Percentiles rank a stretch among this genome's conserved stretches.
Evolutionary conservation across 2,113 vertebrate genomes (phyloP).

Genomic region (Platichthys stellatus): DNA sequence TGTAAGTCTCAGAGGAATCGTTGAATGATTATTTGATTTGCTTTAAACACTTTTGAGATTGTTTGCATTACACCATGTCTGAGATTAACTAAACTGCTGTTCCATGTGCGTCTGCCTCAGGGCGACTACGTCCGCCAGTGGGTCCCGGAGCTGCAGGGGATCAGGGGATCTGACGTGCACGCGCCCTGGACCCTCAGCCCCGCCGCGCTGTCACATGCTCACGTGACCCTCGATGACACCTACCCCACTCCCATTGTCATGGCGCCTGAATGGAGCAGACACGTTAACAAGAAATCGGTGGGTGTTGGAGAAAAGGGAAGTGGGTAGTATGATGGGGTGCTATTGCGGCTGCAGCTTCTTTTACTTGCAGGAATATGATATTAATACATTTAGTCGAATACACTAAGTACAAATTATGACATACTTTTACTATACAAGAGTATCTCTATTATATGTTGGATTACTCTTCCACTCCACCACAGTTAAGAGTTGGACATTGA

Average conservation of each 20-base stretch:
- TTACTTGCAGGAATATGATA: no score
- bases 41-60: neutral
- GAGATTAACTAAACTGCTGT: neutral
- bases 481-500: no score
- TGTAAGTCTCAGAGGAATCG: conserved; percentile 61
- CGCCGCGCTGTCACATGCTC: conserved; percentile 69
- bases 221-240: conserved; percentile 76
- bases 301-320: conserved; percentile 59
- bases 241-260: conserved; percentile 83
- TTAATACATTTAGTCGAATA: no score
- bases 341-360: neutral
- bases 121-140: conserved; percentile 84
- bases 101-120: conserved; percentile 54
- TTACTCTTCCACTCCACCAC: no score
- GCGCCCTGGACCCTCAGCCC: conserved; percentile 82
- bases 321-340: conserved; percentile 2
- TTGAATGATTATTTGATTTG: neutral
- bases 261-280: conserved; percentile 84
- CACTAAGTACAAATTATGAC: no score
- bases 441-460: no score
- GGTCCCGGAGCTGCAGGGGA: conserved; percentile 82
- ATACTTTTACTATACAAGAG: no score
- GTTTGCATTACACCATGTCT: neutral
- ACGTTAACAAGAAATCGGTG: conserved; percentile 80
- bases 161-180: conserved; percentile 81